Percentiles rank a stretch among this genome's conserved stretches.
phyloP scores from a whole-genome alignment of 1,140 invertebrate genomes.

The Drosophila elegans region DNA sequence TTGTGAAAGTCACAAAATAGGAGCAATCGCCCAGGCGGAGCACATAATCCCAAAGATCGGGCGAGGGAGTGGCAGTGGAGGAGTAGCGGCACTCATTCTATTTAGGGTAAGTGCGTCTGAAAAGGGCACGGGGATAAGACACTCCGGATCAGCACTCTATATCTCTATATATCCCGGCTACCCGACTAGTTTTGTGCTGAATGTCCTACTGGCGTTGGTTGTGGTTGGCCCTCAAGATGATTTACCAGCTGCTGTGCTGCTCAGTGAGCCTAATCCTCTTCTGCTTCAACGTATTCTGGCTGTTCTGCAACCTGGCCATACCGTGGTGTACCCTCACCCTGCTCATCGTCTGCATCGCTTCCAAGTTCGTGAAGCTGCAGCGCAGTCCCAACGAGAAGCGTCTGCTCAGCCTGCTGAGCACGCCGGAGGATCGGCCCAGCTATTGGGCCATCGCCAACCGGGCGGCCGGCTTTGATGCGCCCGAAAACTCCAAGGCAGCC shows the following conservation, averaged over 20 bases:
- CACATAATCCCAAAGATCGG: background rate
- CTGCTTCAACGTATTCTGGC: conserved; percentile 80
- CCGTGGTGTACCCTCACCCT: conserved; percentile 79
- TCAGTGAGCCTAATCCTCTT: conserved; percentile 74
- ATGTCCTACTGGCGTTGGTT: conserved; percentile 74
- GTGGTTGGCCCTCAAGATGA: conserved; percentile 79
- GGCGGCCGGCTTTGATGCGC: conserved; percentile 81
- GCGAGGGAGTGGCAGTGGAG: conserved; percentile 47
- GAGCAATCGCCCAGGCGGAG: background rate
- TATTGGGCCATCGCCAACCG: conserved; percentile 82
- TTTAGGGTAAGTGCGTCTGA: conserved; percentile 59
- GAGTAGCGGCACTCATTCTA: conserved; percentile 50
- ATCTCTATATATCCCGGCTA: too few species aligned
- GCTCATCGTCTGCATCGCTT: conserved; percentile 74
- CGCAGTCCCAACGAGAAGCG: conserved; percentile 77
- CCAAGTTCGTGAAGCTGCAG: conserved; percentile 80
- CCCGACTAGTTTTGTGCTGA: conserved; percentile 55
- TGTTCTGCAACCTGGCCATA: conserved; percentile 80
- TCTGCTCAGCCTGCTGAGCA: conserved; percentile 62
- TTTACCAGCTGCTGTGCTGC: conserved; percentile 78
- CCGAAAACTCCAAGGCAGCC: conserved; percentile 81
- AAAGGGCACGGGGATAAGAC: conserved; percentile 21
- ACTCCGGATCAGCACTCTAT: background rate
- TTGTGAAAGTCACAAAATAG: too few species aligned
- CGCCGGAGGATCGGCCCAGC: conserved; percentile 66